Percentiles rank a stretch among this genome's conserved stretches.
Evolutionary conservation across 2,888 invertebrate genomes (phyloP).

Genomic region (Colletes collaris): DNA sequence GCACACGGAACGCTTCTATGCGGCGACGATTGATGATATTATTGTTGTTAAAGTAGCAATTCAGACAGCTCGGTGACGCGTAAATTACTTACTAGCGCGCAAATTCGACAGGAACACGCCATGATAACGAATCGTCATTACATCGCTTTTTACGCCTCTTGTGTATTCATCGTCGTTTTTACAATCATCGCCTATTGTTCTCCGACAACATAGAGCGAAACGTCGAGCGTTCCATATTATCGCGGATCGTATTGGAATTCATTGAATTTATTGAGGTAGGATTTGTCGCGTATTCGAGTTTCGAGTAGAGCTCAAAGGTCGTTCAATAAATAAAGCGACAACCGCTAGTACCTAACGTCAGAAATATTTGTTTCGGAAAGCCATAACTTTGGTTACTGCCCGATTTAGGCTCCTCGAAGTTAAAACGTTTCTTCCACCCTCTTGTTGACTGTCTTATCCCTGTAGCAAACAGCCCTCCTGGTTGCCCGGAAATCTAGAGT

Average conservation of each 20-base stretch:
- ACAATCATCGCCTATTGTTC: conserved; percentile 53
- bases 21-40: conserved; percentile 24
- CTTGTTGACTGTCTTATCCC: background rate
- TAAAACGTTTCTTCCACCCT: background rate
- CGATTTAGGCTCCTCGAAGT: background rate
- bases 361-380: background rate
- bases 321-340: conserved; percentile 11
- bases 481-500: background rate
- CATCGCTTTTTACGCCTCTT: conserved; percentile 34
- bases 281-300: conserved; percentile 18
- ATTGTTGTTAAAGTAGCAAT: conserved; percentile 39
- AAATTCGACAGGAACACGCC: background rate
- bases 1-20: conserved; percentile 25
- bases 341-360: background rate
- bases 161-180: conserved; percentile 36
- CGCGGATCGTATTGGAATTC: conserved; percentile 29
- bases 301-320: background rate
- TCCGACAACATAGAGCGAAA: conserved; percentile 2
- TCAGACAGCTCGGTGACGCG: conserved; percentile 18
- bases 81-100: conserved; percentile 28
- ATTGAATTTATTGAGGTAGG: conserved; percentile 31
- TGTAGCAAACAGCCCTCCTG: background rate
- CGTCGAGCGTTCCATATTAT: conserved; percentile 5
- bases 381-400: background rate
- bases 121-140: conserved; percentile 48